Evolutionary conservation across 2,888 invertebrate species (phyloP), one percentile per base, ranked within the genome.

Genomic region (Notodonta ziczac): DNA sequence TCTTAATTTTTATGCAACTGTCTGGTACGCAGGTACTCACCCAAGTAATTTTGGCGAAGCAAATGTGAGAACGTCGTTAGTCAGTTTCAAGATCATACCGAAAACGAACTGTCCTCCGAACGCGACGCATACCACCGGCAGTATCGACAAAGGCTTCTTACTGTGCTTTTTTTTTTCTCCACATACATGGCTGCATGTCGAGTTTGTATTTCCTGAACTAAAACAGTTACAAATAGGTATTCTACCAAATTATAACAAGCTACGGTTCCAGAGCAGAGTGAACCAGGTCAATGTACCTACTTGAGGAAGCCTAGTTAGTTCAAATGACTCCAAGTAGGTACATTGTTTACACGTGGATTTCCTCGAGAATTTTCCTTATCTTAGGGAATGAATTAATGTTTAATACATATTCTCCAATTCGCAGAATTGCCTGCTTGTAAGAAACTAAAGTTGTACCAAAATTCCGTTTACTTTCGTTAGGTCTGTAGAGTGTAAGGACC

Each of bases 51-150:
- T 65, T 12, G 76, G 76, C 53, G 74, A 69, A 14, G 59, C 63
- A 39, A 76, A 76, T 44, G 66, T 69, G 46, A 73, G 64, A 35
- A 76, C 7, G 59, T 75, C 77, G 57, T 64, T 60, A 5, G 95
- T 78, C 0, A 98, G 82, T 87, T 98, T 98, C 70, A 97, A 91
- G 61, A 96, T 83, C 0, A 97, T 94, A 5, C 98, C 97, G 72
- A 97, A 95, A 4, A 97, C 66, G 81, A 98, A 97, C 50, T 96
- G 96, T 5, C 95, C 95, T 51, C 98, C 97, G 86, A 98, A 98
- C 39, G 97, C 96, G 83, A 95, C 96, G 68, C 96, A 94, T 57
- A 98, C 93, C 0, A 97, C 96, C 56, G 96, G 96, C 75, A 98
- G 89, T 72, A 98, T 95, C 0, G 97, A 98, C 0, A 97, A 96